Evolutionary conservation across 2,113 vertebrate species (phyloP).

Genomic region (Acinonyx jubatus): DNA sequence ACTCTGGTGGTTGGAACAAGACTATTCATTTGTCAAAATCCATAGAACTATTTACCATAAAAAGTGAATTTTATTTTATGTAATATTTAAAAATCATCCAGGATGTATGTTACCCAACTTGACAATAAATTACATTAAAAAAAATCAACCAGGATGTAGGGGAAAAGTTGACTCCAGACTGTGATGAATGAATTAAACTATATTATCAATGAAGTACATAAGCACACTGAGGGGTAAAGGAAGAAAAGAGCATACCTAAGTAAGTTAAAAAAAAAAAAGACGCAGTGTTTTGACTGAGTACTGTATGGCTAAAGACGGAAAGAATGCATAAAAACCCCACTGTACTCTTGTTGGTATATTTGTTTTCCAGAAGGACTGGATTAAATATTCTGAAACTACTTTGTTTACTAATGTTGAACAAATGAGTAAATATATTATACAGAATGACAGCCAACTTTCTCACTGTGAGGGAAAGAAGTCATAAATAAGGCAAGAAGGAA

Average conservation of each 20-base stretch:
- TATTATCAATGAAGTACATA: background rate
- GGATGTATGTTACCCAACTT: no score
- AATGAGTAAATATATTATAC: background rate
- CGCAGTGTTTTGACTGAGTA: background rate
- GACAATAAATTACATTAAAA: no score
- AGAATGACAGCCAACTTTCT: background rate
- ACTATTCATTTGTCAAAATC: background rate
- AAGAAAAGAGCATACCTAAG: background rate
- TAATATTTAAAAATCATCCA: background rate
- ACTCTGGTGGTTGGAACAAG: background rate
- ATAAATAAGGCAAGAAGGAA: background rate
- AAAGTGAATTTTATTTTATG: background rate
- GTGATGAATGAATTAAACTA: background rate
- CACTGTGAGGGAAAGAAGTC: background rate
- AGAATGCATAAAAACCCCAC: background rate
- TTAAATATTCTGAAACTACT: background rate
- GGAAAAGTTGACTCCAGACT: background rate
- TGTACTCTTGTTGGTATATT: background rate
- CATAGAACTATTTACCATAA: background rate
- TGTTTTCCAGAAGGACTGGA: background rate
- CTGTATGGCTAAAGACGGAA: background rate
- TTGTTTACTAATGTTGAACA: background rate
- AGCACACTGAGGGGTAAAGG: background rate
- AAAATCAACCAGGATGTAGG: background rate
- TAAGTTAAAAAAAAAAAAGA: background rate